A percentile compares a stretch with the other conserved stretches of the same genome.
Conservation (phyloP, 64 coral and sea anemone species). For the Dendronephthya gigantea region DNA sequence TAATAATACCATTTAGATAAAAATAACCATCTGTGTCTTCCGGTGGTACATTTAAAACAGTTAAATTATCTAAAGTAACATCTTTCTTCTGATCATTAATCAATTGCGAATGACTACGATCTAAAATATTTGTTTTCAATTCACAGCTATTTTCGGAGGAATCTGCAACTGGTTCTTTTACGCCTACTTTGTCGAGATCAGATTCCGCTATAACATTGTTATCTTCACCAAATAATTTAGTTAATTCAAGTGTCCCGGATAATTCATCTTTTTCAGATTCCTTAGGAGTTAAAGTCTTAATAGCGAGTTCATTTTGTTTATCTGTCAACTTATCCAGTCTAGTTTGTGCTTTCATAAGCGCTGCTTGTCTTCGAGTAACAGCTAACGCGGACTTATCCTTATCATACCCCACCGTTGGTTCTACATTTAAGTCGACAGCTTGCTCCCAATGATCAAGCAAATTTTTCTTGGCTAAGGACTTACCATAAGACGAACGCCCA, state of each 20-base stretch:
- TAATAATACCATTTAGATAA: constrained; percentile 1
- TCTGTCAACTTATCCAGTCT: neutral
- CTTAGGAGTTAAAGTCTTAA: neutral
- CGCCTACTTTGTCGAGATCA: too few species aligned
- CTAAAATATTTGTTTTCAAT: neutral
- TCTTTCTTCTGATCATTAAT: constrained; percentile 25
- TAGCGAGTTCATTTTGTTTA: neutral
- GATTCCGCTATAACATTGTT: too few species aligned
- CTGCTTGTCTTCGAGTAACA: neutral
- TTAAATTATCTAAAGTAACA: neutral
- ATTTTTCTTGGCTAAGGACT: neutral
- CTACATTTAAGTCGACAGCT: neutral
- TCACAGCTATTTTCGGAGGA: neutral
- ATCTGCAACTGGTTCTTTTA: too few species aligned
- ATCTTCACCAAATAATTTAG: neutral
- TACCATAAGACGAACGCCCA: constrained; percentile 29
- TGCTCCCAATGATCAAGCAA: constrained; percentile 31
- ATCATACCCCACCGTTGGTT: neutral
- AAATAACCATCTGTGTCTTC: constrained; percentile 18
- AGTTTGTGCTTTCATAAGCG: neutral
- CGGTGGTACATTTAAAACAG: neutral
- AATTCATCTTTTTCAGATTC: neutral
- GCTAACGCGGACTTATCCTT: constrained; percentile 8
- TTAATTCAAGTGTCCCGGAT: neutral
- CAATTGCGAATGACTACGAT: constrained; percentile 16